These are phyloP conservation scores for Hermaeophaga mercurialis DNA, from an alignment of 2,888 invertebrate species.

Conservation along the genomic window DNA sequence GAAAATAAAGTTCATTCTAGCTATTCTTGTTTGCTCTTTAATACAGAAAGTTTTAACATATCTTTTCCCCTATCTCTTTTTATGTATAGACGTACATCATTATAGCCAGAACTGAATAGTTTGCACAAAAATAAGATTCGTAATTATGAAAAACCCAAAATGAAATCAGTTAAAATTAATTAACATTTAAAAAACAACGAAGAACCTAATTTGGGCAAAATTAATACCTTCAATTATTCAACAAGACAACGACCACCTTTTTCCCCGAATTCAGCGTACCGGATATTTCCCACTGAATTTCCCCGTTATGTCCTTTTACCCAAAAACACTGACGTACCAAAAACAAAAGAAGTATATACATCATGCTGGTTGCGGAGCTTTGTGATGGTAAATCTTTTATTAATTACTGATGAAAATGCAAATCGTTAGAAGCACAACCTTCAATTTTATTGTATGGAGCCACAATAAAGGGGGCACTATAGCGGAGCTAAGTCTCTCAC, in stretches of 20 bases:
- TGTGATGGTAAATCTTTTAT: slow-evolving; percentile 37
- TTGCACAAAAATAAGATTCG: too few species aligned
- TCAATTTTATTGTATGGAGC: slow-evolving; percentile 31
- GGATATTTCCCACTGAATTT: slow-evolving; percentile 24
- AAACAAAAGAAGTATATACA: slow-evolving; percentile 35
- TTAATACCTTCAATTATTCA: too few species aligned
- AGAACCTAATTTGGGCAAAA: too few species aligned
- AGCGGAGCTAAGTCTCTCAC: slow-evolving; percentile 20
- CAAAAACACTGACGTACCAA: slow-evolving; percentile 13
- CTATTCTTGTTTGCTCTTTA: too few species aligned
- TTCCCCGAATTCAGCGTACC: not conserved
- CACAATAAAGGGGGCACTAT: slow-evolving; percentile 32
- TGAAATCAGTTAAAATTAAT: too few species aligned
- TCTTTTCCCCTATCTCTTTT: too few species aligned
- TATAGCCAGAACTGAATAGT: too few species aligned
- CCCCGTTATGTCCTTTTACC: slow-evolving; percentile 18
- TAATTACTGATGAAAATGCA: slow-evolving; percentile 38
- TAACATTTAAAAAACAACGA: too few species aligned
- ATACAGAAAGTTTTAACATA: too few species aligned
- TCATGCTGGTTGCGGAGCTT: slow-evolving; percentile 30
- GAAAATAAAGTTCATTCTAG: too few species aligned
- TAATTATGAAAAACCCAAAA: too few species aligned
- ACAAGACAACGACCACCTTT: not conserved
- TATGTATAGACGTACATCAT: too few species aligned
- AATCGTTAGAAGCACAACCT: slow-evolving; percentile 27